Percentiles rank a stretch among this genome's conserved stretches.
Evolutionary conservation across 1,140 invertebrate species (phyloP).

Genomic region (Drosophila virilis): DNA sequence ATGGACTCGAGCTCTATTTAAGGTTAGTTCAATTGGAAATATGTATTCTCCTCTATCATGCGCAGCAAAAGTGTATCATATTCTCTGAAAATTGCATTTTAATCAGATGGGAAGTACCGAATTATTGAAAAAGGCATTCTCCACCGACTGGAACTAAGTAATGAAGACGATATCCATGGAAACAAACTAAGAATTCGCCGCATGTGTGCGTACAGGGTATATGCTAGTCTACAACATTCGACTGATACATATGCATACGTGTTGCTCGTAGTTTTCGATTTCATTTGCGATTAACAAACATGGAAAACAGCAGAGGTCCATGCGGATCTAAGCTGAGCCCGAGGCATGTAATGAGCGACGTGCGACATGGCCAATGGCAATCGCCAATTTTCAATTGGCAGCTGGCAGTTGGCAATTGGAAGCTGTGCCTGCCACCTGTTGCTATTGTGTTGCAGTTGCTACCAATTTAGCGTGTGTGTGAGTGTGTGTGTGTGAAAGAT

Average conservation of each 20-base stretch:
- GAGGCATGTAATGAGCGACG: slow-evolving; percentile 47
- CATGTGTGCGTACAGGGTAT: not conserved
- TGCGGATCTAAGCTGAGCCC: slow-evolving; percentile 6
- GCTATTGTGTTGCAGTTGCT: slow-evolving; percentile 16
- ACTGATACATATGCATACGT: not conserved
- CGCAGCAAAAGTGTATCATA: no score
- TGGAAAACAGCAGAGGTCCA: slow-evolving; percentile 19
- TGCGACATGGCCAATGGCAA: slow-evolving; percentile 49
- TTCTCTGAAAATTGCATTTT: no score
- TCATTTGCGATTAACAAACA: slow-evolving; percentile 68
- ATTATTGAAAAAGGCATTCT: no score
- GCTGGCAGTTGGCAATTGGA: slow-evolving; percentile 15
- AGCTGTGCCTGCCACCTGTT: slow-evolving; percentile 41
- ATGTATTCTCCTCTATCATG: no score
- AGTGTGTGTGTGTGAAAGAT: slow-evolving; percentile 5
- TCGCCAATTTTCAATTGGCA: slow-evolving; percentile 24
- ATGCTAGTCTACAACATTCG: not conserved
- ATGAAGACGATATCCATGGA: no score
- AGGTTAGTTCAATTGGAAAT: no score
- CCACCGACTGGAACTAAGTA: no score
- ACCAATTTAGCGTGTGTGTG: slow-evolving; percentile 4
- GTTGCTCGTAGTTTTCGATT: slow-evolving; percentile 58
- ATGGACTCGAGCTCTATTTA: no score
- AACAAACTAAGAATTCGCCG: no score
- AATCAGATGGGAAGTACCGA: no score